Evolutionary conservation across 2,888 invertebrate species (phyloP), one percentile per base, ranked within the genome.

Genomic region (Cinara cedri): DNA sequence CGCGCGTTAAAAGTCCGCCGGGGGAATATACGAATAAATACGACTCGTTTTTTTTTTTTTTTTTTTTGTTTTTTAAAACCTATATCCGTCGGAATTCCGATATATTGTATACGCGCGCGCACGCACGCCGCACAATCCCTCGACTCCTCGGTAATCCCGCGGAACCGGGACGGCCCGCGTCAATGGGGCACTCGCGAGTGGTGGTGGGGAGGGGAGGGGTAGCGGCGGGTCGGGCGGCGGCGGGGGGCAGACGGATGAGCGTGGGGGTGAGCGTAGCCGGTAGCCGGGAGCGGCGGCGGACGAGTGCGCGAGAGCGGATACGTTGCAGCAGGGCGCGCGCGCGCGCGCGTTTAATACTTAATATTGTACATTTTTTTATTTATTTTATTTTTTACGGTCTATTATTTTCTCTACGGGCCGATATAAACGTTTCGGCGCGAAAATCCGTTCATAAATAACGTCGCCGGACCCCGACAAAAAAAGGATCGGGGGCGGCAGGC

Each of bases 381-480:
- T 34, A 4, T 34, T 34, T 34, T 34, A 21, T 72, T 74, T 74
- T 74, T 74, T 74, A 74, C 63, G 63, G 74, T 74, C 74, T 74
- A 74, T 74, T 74, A 74, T 74, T 74, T 74, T 65, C 74, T 74
- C 74, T 42, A 46, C 63, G 74, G 74, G 42, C 74, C 74, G 74
- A 74, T 63, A 74, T 63, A 63, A 74, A 65, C 74, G 74, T 74
- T 74, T 63, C 74, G 42, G 74, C 42, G 74, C 21, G 54, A 74
- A 74, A 54, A 74, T 63, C 54, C 62, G 63, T 74, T 63, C 63
- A 74, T 74, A 74, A 65, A 74, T 74, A 74, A 74, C 54, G 51
- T 24, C 24, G 51, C 10, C n/a, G 34, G 21, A 19, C 46, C 9
- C n/a, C n/a, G n/a, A n/a, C n/a, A n/a, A n/a, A n/a, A n/a, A n/a